These are phyloP conservation scores for Scytalopus superciliaris DNA, from an alignment of 2,113 vertebrate species.

Conservation along the genomic window DNA sequence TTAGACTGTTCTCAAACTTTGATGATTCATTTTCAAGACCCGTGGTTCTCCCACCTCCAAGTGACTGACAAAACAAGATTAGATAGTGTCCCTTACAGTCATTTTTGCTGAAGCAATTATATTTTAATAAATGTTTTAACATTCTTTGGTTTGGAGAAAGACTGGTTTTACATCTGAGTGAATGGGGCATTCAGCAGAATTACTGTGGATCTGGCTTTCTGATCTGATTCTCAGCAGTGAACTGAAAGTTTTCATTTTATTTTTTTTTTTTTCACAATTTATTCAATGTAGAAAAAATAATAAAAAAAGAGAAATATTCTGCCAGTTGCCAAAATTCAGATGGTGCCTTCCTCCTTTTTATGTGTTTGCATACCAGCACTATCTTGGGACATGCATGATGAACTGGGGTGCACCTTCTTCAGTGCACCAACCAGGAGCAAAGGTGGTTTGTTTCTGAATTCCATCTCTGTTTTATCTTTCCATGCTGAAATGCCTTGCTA, in stretches of 20 bases:
- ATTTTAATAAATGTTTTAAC: background rate
- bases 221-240: background rate
- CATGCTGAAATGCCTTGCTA: background rate
- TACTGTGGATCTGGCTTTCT: background rate
- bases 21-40: background rate
- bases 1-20: background rate
- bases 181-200: background rate
- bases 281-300: background rate
- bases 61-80: accelerated
- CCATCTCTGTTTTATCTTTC: background rate
- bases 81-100: background rate
- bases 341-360: background rate
- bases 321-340: background rate
- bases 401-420: background rate
- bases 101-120: background rate
- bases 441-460: background rate
- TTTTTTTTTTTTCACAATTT: background rate
- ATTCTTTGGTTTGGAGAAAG: background rate
- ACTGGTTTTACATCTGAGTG: background rate
- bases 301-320: background rate
- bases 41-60: background rate
- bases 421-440: background rate
- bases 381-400: accelerated
- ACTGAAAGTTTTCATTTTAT: background rate
- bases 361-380: background rate